Base-by-base conservation (phyloP, 2,888 invertebrate species). In the Scaptomyza polygonia region DNA sequence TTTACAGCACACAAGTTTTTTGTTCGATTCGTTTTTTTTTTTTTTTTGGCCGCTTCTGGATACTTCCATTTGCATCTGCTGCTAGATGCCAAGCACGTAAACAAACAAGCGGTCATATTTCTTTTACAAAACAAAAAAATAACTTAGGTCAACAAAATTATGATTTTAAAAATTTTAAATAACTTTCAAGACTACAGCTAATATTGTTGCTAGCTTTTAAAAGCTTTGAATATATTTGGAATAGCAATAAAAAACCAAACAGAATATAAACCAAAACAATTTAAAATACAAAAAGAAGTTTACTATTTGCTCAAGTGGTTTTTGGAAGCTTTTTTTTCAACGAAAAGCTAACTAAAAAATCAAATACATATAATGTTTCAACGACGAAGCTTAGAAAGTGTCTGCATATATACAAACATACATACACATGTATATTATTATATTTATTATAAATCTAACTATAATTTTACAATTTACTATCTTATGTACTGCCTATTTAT, bases 81-180 rank as follows among this genome's bases (percentile, higher is more conserved):
- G 49, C 62, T 56, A 58, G 65, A 74, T 54, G 79, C 79, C 57
- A 64, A 62, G 71, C 82, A 79, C 78, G 77, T 80, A 84, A n/a
- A 63, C 34, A 61, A 32, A 63, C 14, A 53, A 39, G 12, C 57
- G 40, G 25, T 40, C 48, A 52, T 44, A 49, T 49, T 55, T 63
- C 29, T 27, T 18, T 25, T 34, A 53, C 18, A 40, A 21, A 64
- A 51, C 1, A 21, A 21, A 1, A 21, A 55, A 43, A 14, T 40
- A 18, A 53, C 29, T 27, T 62, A 21, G 30, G 53, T 0, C 30
- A 30, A 30, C 9, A 68, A 67, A 54, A 44, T 25, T 25, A 25
- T 25, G 5, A 5, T 25, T 25, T 25, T 25, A 5, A 25, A 69
- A 58, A 51, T 36, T 55, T 40, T 27, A 36, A 27, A 40, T 47